phyloP scores from a whole-genome alignment of 2,888 invertebrate genomes.

The Lamellibrachia satsuma region DNA sequence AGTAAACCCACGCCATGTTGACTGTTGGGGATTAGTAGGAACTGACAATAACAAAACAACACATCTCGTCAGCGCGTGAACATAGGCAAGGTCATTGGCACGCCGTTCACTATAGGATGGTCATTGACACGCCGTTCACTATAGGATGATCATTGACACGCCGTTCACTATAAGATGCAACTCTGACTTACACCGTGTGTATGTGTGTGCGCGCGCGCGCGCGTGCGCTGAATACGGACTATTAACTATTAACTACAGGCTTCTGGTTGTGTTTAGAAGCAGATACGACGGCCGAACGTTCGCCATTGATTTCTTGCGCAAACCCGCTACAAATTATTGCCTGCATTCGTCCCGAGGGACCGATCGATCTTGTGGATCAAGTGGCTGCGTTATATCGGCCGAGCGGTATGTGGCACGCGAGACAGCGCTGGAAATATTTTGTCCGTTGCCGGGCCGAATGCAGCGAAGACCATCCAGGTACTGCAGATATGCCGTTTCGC shows the following conservation, averaged over 20 bases:
- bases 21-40: too few relatives aligned
- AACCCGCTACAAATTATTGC: slow-evolving; percentile 5
- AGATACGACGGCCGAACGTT: not conserved
- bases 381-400: not conserved
- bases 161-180: too few relatives aligned
- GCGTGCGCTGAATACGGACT: not conserved
- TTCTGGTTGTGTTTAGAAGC: not conserved
- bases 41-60: too few relatives aligned
- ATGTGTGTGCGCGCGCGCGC: not conserved
- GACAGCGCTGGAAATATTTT: not conserved
- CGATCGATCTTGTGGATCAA: not conserved
- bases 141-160: too few relatives aligned
- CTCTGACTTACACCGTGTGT: too few relatives aligned
- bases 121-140: too few relatives aligned
- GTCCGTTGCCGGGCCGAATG: not conserved
- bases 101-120: too few relatives aligned
- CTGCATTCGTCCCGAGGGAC: not conserved
- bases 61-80: too few relatives aligned
- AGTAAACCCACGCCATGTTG: too few relatives aligned
- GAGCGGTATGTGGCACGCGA: not conserved
- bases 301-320: slow-evolving; percentile 13
- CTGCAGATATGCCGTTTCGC: not conserved
- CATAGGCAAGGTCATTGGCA: too few relatives aligned
- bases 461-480: not conserved
- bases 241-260: not conserved